Base-by-base conservation (phyloP, 2,888 invertebrate species). In the Tetheella fluctuosa region DNA sequence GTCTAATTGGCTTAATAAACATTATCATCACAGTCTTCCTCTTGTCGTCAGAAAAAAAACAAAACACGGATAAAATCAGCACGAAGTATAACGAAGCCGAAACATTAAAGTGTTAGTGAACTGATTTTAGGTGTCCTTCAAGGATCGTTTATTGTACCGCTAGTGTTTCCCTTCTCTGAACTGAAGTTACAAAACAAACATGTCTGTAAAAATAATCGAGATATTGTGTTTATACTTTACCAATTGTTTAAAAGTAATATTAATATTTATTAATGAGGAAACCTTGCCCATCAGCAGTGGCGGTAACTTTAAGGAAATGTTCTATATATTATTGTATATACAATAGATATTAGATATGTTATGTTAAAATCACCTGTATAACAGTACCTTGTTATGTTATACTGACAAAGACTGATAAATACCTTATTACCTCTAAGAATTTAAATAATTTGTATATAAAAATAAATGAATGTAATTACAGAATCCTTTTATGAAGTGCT, bases 371-470 rank as follows among this genome's bases (percentile, higher is more conserved):
- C 6, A 17, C n/a, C 0, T 17, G 7, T 42, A 42, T 5, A 42
- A 17, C 54, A 20, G 20, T 20, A 17, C 20, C 8, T 25, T 3
- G 34, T 55, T 20, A 55, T 7, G 55, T 55, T 55, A 10, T 54
- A 55, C 20, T 34, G 34, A 55, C 37, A 55, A 55, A 55, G 55
- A 55, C 55, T 55, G 55, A 37, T 37, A 54, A n/a, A n/a, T 13
- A 15, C 55, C 34, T 1, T 7, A 20, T n/a, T 52, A 52, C 25
- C 25, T 54, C n/a, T 28, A 28, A 54, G 7, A 25, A 25, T 25
- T n/a, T 25, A 25, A 25, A 25, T 6, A 25, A 25, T 25, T n/a
- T n/a, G 6, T 25, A 25, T 25, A 25, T 25, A 4, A 25, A 2
- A 25, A 25, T 25, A 25, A 25, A 25, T 25, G 3, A 25, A 25